These are phyloP conservation scores for Luperina testacea DNA, from an alignment of 2,888 invertebrate species.

Conservation along the genomic window DNA sequence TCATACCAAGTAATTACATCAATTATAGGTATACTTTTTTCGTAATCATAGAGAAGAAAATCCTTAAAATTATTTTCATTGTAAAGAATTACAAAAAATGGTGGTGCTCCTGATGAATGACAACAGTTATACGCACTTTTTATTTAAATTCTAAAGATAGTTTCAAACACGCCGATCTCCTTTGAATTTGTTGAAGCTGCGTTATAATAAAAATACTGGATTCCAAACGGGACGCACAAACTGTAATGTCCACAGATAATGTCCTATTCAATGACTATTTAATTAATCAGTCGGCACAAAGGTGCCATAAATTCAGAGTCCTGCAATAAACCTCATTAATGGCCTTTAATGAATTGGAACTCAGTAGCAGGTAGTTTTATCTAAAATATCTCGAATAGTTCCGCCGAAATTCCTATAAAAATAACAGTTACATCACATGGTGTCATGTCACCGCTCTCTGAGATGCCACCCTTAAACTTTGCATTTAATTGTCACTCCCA, in stretches of 20 bases:
- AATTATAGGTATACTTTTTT: slow-evolving; percentile 11
- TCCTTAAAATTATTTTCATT: neutral
- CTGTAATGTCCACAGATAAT: slow-evolving; percentile 71
- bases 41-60: slow-evolving; percentile 4
- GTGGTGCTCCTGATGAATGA: slow-evolving; percentile 33
- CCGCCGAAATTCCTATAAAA: slow-evolving; percentile 78
- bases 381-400: slow-evolving; percentile 74
- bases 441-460: slow-evolving; percentile 68
- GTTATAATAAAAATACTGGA: slow-evolving; percentile 69
- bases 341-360: slow-evolving; percentile 87
- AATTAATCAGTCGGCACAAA: slow-evolving; percentile 82
- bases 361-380: slow-evolving; percentile 85
- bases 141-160: slow-evolving; percentile 57
- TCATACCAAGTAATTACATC: neutral
- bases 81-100: slow-evolving; percentile 19
- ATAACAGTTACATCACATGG: slow-evolving; percentile 77
- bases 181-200: slow-evolving; percentile 60
- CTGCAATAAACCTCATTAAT: slow-evolving; percentile 85
- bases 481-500: slow-evolving; percentile 79
- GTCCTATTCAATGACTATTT: slow-evolving; percentile 81
- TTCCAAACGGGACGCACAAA: slow-evolving; percentile 66
- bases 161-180: slow-evolving; percentile 55
- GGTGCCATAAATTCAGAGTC: slow-evolving; percentile 80
- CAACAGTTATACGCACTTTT: slow-evolving; percentile 47
- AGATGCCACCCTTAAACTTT: slow-evolving; percentile 76